A percentile compares a stretch with the other conserved stretches of the same genome.
Conservation (phyloP, 2,888 invertebrate genomes). For the Patella caerulea region DNA sequence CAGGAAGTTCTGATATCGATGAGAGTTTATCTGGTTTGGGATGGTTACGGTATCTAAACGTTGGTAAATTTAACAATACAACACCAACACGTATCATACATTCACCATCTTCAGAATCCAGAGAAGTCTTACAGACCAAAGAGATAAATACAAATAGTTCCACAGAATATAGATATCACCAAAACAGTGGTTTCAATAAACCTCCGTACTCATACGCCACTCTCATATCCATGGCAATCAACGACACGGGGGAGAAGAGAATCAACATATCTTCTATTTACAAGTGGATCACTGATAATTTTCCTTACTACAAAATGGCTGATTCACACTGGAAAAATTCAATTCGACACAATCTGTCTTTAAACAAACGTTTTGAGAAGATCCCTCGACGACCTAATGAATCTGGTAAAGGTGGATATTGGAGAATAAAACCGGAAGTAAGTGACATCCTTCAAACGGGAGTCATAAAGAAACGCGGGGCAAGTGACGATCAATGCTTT, state of each 20-base stretch:
- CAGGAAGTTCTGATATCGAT: too few species aligned
- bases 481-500: too few species aligned
- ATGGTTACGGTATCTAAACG: too few species aligned
- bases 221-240: constrained; percentile 4
- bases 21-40: too few species aligned
- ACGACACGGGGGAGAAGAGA: not conserved
- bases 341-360: constrained; percentile 94
- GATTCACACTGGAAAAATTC: constrained; percentile 79
- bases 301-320: not conserved
- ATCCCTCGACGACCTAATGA: constrained; percentile 74
- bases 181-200: not conserved
- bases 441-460: too few species aligned
- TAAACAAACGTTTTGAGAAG: constrained; percentile 76
- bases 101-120: too few species aligned
- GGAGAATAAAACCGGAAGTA: not conserved
- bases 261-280: constrained; percentile 9
- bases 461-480: too few species aligned
- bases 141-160: too few species aligned
- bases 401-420: constrained; percentile 1
- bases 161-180: too few species aligned
- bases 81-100: too few species aligned
- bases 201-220: not conserved
- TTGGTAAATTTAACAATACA: too few species aligned
- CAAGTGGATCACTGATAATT: constrained; percentile 6
- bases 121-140: too few species aligned